These are phyloP conservation scores for Octodonta nipae DNA, from an alignment of 2,888 invertebrate genomes.

Conservation along the genomic window DNA sequence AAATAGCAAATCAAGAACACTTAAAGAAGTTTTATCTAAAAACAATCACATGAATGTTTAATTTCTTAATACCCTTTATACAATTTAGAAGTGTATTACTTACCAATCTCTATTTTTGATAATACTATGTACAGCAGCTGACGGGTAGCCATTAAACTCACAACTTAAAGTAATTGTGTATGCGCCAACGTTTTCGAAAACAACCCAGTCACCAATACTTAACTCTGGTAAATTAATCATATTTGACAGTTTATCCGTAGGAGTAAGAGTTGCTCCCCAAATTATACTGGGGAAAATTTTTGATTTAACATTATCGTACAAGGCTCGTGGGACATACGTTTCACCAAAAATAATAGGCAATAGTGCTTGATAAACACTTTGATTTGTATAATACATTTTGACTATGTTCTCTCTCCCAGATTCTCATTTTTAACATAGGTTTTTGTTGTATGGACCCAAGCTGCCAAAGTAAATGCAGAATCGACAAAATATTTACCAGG, in stretches of 20 bases:
- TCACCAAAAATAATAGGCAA: constrained; percentile 91
- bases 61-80: no score
- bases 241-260: constrained; percentile 63
- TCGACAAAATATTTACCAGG: constrained; percentile 12
- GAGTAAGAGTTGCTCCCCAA: constrained; percentile 95
- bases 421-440: constrained; percentile 1
- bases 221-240: constrained; percentile 47
- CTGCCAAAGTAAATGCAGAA: constrained; percentile 11
- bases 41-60: no score
- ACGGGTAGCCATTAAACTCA: constrained; percentile 91
- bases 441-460: constrained; percentile 6
- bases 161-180: constrained; percentile 84
- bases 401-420: no score
- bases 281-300: constrained; percentile 47
- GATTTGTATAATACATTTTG: constrained; percentile 89
- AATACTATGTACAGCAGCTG: no score
- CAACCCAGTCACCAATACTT: constrained; percentile 69
- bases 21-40: no score
- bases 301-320: constrained; percentile 36
- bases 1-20: no score
- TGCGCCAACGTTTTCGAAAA: constrained; percentile 90
- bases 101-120: no score
- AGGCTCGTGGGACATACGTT: constrained; percentile 56
- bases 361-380: constrained; percentile 95
- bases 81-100: no score